A percentile compares a stretch with the other conserved stretches of the same genome.
These are phyloP conservation scores for Drosophila sulfurigaster DNA, from an alignment of 1,140 invertebrate species.

Conservation along the genomic window DNA sequence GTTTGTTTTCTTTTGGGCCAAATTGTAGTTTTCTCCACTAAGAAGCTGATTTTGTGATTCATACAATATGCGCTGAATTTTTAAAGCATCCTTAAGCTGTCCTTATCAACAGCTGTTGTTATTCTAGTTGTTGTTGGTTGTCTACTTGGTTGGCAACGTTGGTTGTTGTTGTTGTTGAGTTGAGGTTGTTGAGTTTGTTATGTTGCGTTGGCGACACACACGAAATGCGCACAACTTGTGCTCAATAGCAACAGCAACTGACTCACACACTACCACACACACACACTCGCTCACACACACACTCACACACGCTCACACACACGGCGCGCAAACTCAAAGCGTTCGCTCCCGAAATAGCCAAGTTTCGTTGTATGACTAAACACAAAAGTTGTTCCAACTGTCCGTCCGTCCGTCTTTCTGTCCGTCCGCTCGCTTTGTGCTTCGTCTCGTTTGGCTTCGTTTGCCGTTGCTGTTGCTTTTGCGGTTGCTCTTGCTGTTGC, in stretches of 20 bases:
- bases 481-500: background rate
- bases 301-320: constrained; percentile 23
- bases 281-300: constrained; percentile 28
- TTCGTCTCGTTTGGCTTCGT: constrained; percentile 22
- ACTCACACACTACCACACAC: constrained; percentile 31
- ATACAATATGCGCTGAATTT: background rate
- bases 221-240: constrained; percentile 26
- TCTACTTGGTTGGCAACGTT: background rate
- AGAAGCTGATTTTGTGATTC: background rate
- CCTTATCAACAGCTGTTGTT: constrained; percentile 38
- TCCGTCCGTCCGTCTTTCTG: background rate
- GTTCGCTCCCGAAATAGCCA: constrained; percentile 77
- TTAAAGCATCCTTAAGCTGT: constrained; percentile 11
- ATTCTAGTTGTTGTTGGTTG: constrained; percentile 2
- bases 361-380: constrained; percentile 71
- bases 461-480: background rate
- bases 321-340: constrained; percentile 52
- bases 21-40: background rate
- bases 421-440: constrained; percentile 10
- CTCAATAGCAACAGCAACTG: constrained; percentile 43
- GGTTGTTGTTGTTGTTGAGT: background rate
- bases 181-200: constrained; percentile 12
- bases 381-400: constrained; percentile 23
- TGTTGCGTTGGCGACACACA: constrained; percentile 49
- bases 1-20: background rate